Percentiles rank a stretch among this genome's conserved stretches.
These are phyloP conservation scores for Pyralis farinalis DNA, from an alignment of 2,888 invertebrate genomes.

Conservation along the genomic window DNA sequence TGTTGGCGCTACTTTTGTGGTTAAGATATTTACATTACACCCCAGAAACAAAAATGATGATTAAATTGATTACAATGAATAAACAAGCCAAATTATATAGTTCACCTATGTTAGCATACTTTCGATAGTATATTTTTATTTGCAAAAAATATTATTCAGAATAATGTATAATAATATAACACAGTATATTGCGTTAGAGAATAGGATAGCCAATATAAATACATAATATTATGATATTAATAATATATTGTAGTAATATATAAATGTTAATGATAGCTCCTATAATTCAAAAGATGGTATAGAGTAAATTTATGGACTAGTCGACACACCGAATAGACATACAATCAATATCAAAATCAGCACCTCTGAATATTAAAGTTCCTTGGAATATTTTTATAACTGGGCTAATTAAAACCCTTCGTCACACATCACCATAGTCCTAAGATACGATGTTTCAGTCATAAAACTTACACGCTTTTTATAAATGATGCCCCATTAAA, in stretches of 20 bases:
- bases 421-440: too few relatives aligned
- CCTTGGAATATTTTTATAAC: too few relatives aligned
- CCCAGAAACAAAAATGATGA: slow-evolving; percentile 46
- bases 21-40: slow-evolving; percentile 46
- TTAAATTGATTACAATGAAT: slow-evolving; percentile 13
- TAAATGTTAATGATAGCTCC: not conserved
- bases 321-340: not conserved
- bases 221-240: not conserved
- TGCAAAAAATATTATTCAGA: slow-evolving; percentile 20
- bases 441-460: too few relatives aligned
- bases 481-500: too few relatives aligned
- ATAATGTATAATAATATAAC: not conserved
- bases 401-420: too few relatives aligned
- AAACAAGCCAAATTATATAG: slow-evolving; percentile 35
- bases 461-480: too few relatives aligned
- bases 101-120: slow-evolving; percentile 27
- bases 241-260: too few relatives aligned
- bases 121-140: slow-evolving; percentile 8
- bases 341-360: too few relatives aligned
- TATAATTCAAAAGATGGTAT: not conserved
- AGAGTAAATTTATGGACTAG: slow-evolving; percentile 7
- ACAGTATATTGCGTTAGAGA: slow-evolving; percentile 20
- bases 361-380: too few relatives aligned
- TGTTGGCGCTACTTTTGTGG: slow-evolving; percentile 42
- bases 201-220: not conserved